Conservation (phyloP, 2,888 invertebrate genomes). For the Cryptops parisi region DNA sequence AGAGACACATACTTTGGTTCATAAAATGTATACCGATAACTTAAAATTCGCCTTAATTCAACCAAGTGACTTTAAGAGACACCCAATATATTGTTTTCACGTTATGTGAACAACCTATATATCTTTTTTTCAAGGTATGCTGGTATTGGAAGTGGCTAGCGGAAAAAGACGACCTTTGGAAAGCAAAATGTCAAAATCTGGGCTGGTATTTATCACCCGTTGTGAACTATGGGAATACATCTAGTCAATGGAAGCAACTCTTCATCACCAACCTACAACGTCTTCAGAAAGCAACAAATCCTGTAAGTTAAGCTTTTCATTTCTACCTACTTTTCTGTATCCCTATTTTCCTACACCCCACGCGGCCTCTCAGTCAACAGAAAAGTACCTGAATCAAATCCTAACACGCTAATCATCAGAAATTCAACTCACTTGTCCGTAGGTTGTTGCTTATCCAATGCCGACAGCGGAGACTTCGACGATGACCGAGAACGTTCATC, state of each 20-base stretch:
- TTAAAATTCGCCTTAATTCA: too few relatives aligned
- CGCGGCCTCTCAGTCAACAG: background rate
- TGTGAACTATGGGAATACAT: background rate
- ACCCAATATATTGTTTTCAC: too few relatives aligned
- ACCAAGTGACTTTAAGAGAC: too few relatives aligned
- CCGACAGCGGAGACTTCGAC: constrained; percentile 4
- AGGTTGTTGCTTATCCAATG: constrained; percentile 1
- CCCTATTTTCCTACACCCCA: too few relatives aligned
- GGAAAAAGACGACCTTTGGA: constrained; percentile 5
- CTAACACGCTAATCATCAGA: background rate
- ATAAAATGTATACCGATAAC: too few relatives aligned
- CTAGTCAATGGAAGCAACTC: constrained; percentile 1
- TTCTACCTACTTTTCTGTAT: too few relatives aligned
- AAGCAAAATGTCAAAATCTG: constrained; percentile 3
- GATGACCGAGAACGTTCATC: constrained; percentile 7
- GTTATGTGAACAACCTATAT: background rate
- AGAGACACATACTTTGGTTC: too few relatives aligned
- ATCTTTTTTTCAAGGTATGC: constrained; percentile 2
- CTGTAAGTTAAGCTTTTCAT: too few relatives aligned
- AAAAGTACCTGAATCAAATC: background rate
- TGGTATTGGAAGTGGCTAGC: constrained; percentile 10
- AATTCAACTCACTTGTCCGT: too few relatives aligned
- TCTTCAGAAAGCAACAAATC: background rate
- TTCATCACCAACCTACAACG: constrained; percentile 2
- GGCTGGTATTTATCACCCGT: constrained; percentile 5